Evolutionary conservation across 64 coral and sea anemone species (phyloP).

Genomic region (Hydrozoanthus tunicans): DNA sequence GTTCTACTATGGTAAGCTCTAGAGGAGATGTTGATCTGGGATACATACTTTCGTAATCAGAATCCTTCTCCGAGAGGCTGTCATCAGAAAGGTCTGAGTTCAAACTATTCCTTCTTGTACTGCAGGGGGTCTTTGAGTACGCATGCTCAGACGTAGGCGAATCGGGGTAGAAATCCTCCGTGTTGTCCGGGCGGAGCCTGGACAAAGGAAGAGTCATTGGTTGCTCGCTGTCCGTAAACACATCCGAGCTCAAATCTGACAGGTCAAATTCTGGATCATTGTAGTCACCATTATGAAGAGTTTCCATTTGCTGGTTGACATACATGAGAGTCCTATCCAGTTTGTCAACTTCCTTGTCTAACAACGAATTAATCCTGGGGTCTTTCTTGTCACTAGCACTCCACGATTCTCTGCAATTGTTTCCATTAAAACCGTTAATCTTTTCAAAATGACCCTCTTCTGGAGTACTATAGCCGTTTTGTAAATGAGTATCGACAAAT

Average conservation of each 20-base stretch:
- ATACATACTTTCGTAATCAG: conserved; percentile 46
- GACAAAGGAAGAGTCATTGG: conserved; percentile 55
- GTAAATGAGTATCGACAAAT: not conserved
- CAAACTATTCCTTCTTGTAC: conserved; percentile 83
- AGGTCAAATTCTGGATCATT: conserved; percentile 76
- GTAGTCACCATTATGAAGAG: conserved; percentile 84
- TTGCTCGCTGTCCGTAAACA: conserved; percentile 83
- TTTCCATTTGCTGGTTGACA: conserved; percentile 90
- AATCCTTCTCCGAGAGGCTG: conserved; percentile 64
- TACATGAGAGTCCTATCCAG: conserved; percentile 82
- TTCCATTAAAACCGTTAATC: not conserved
- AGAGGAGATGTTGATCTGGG: not conserved
- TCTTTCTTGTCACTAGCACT: not conserved
- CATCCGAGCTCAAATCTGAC: conserved; percentile 90
- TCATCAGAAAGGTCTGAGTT: conserved; percentile 82
- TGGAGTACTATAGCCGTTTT: not conserved
- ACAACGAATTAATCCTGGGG: not conserved
- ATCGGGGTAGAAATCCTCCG: conserved; percentile 76
- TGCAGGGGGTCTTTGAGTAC: conserved; percentile 90
- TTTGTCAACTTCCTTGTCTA: conserved; percentile 60
- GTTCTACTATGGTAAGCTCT: not conserved
- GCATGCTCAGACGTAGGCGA: conserved; percentile 86
- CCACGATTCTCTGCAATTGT: not conserved
- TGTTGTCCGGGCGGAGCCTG: conserved; percentile 30
- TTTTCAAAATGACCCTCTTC: conserved; percentile 1